Percentiles rank a stretch among this genome's conserved stretches.
These are phyloP conservation scores for Zaprionus camerounensis DNA, from an alignment of 1,140 invertebrate genomes.

Conservation along the genomic window DNA sequence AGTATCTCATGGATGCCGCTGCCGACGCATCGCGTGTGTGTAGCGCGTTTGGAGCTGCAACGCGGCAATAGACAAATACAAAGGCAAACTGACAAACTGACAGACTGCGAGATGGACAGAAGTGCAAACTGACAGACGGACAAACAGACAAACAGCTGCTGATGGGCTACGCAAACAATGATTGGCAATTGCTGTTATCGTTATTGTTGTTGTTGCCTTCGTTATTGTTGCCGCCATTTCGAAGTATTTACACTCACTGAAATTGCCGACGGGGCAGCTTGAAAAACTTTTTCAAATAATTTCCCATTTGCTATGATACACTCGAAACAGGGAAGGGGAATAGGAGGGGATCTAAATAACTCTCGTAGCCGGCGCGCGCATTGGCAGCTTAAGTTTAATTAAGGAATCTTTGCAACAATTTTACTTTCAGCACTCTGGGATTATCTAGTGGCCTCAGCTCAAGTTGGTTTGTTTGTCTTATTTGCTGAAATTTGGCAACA, in stretches of 20 bases:
- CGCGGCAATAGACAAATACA: conserved; percentile 30
- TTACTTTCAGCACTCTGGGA: conserved; percentile 25
- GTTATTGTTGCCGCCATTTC: conserved; percentile 42
- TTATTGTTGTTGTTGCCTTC: conserved; percentile 13
- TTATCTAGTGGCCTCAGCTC: conserved; percentile 17
- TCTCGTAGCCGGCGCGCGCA: conserved; percentile 54
- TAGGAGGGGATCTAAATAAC: conserved; percentile 37
- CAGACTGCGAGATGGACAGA: conserved; percentile 14
- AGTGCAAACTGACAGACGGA: background rate
- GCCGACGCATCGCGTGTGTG: conserved; percentile 40
- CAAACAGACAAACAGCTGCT: conserved; percentile 60
- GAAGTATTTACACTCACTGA: conserved; percentile 72
- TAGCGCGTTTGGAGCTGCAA: conserved; percentile 58
- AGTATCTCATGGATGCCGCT: conserved; percentile 62
- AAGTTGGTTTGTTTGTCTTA: background rate
- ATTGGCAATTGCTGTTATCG: conserved; percentile 77
- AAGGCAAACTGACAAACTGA: background rate
- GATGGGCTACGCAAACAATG: conserved; percentile 79
- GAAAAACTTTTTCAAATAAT: conserved; percentile 69
- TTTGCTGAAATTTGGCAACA: background rate
- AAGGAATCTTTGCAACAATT: conserved; percentile 55
- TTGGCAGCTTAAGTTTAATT: conserved; percentile 67
- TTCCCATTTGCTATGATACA: conserved; percentile 64
- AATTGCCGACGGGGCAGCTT: conserved; percentile 55
- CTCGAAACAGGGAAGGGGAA: background rate